Percentiles rank a stretch among this genome's conserved stretches.
Evolutionary conservation across 2,797 vertebrate genomes (phyloP).

Genomic region (Vipera latastei): DNA sequence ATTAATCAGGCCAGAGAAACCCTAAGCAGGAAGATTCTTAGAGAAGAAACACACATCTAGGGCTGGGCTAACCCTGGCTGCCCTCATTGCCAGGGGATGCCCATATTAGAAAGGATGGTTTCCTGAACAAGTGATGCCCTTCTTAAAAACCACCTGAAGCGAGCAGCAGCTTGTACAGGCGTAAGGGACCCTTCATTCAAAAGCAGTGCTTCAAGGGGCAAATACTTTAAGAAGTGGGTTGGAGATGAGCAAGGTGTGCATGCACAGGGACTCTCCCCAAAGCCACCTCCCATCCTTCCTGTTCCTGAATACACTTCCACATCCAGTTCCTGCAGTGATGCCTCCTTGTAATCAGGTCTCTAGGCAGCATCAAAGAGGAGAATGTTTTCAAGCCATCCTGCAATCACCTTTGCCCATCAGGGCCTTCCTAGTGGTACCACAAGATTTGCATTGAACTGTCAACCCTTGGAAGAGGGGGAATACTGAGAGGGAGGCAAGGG

Average conservation of each 20-base stretch:
- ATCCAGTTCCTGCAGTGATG: not conserved
- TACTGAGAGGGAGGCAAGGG: not conserved
- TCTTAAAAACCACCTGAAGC: not conserved
- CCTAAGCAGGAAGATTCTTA: not conserved
- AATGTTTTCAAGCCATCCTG: slow-evolving; percentile 55
- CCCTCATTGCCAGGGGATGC: not conserved
- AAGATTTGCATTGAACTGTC: not conserved
- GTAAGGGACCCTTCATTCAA: not conserved
- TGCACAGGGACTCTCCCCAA: not conserved
- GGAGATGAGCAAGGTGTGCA: not conserved
- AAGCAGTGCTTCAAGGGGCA: not conserved
- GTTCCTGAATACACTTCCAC: slow-evolving; percentile 6
- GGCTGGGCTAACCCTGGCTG: not conserved
- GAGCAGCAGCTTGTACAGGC: not conserved
- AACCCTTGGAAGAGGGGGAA: not conserved
- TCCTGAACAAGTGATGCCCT: not conserved
- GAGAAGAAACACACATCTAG: not conserved
- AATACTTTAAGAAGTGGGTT: not conserved
- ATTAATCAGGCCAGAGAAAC: not conserved
- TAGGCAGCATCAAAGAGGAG: slow-evolving; percentile 95
- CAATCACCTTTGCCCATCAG: slow-evolving; percentile 32
- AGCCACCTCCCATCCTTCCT: not conserved
- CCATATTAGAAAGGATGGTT: not conserved
- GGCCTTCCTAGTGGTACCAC: not conserved
- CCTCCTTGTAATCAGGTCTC: slow-evolving; percentile 80